These are phyloP conservation scores for Cecropterus lyciades DNA, from an alignment of 1,140 invertebrate genomes.

Conservation along the genomic window DNA sequence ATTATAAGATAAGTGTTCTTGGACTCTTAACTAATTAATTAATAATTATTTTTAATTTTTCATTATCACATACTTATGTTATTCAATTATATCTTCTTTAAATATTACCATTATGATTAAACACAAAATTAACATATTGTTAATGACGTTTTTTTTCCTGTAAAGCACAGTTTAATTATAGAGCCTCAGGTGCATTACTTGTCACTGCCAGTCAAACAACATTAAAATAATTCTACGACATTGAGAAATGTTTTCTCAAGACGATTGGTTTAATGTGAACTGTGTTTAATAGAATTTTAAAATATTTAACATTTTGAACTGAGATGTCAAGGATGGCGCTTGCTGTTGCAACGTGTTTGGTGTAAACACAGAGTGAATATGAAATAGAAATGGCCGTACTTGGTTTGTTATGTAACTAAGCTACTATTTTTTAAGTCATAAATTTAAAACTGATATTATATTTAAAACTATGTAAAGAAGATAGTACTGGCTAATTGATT, in stretches of 20 bases:
- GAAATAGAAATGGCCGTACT: not conserved
- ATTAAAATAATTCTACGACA: slow-evolving; percentile 25
- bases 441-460: too few relatives aligned
- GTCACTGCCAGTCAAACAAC: not conserved
- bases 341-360: slow-evolving; percentile 20
- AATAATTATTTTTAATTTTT: too few relatives aligned
- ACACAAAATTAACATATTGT: not conserved
- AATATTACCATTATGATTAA: not conserved
- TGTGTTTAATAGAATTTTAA: slow-evolving; percentile 26
- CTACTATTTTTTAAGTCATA: too few relatives aligned
- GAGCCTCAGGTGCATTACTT: not conserved
- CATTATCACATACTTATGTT: too few relatives aligned
- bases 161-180: not conserved
- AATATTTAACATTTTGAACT: slow-evolving; percentile 28
- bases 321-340: slow-evolving; percentile 27
- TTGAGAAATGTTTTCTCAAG: slow-evolving; percentile 17
- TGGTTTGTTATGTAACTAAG: not conserved
- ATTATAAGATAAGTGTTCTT: too few relatives aligned
- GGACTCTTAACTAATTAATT: too few relatives aligned
- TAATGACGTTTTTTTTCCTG: not conserved
- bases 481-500: too few relatives aligned
- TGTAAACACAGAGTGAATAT: slow-evolving; percentile 3
- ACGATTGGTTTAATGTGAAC: slow-evolving; percentile 9
- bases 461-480: too few relatives aligned
- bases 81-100: not conserved